Evolutionary conservation across 2,888 invertebrate species (phyloP).

Genomic region (Eupeodes luniger): DNA sequence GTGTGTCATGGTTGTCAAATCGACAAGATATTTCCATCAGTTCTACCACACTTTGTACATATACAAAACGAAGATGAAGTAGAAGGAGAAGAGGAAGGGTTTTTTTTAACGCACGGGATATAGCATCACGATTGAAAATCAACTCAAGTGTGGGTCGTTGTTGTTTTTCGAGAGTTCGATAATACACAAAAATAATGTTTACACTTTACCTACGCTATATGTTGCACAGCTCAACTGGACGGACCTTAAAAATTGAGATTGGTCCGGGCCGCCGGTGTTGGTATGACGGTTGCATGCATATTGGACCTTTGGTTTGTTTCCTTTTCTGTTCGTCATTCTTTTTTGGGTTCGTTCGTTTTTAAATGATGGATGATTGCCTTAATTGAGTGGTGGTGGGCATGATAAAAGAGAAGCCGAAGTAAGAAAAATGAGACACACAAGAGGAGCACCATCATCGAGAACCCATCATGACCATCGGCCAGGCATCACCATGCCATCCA

Average conservation of each 20-base stretch:
- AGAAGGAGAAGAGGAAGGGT: not conserved
- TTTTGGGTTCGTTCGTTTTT: constrained; percentile 19
- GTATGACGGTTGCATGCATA: not conserved
- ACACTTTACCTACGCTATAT: not conserved
- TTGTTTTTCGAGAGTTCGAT: not conserved
- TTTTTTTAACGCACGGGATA: not conserved
- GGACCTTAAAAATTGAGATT: constrained; percentile 45
- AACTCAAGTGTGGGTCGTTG: constrained; percentile 61
- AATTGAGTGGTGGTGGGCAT: constrained; percentile 72
- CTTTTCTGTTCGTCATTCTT: too few species aligned
- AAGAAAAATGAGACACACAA: constrained; percentile 5
- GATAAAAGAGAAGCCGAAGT: constrained; percentile 63
- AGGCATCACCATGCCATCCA: too few species aligned
- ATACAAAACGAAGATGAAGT: not conserved
- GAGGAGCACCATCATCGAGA: not conserved
- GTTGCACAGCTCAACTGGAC: too few species aligned
- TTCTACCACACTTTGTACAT: too few species aligned
- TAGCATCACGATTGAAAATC: constrained; percentile 13
- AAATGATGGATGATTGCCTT: constrained; percentile 75
- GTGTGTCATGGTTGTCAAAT: constrained; percentile 59
- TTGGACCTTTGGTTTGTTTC: constrained; percentile 17
- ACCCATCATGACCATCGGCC: not conserved
- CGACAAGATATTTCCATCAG: constrained; percentile 72
- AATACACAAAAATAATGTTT: not conserved
- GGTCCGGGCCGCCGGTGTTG: not conserved